A percentile compares a stretch with the other conserved stretches of the same genome.
Evolutionary conservation across 2,113 vertebrate species (phyloP).

Genomic region (Mixornis gularis): DNA sequence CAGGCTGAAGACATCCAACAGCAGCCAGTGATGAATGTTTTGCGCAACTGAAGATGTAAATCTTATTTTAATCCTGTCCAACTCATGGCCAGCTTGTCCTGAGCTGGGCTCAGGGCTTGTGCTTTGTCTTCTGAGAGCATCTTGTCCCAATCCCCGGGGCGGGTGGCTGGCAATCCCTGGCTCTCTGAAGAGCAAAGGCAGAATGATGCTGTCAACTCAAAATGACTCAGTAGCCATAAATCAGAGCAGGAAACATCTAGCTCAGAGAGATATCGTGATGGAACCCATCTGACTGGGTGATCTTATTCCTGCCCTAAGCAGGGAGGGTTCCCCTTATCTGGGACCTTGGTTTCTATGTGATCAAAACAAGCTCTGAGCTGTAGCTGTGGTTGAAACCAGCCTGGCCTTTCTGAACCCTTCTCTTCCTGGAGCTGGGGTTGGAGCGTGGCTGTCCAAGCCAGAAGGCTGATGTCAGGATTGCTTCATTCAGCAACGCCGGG

Average conservation of each 20-base stretch:
- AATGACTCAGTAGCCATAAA: not conserved
- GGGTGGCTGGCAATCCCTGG: not conserved
- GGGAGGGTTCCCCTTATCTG: not conserved
- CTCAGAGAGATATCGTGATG: not conserved
- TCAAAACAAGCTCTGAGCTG: not conserved
- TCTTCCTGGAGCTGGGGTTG: not conserved
- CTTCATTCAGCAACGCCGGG: not conserved
- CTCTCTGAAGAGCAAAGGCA: not conserved
- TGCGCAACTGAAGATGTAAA: not conserved
- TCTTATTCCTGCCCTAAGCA: not conserved
- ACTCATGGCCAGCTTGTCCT: not conserved
- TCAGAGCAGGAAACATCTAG: not conserved
- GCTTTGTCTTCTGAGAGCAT: not conserved
- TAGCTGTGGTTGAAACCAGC: not conserved
- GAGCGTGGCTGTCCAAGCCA: not conserved
- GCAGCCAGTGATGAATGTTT: conserved; percentile 15
- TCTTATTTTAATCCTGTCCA: conserved; percentile 15
- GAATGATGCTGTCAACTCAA: not conserved
- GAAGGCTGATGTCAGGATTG: conserved; percentile 20
- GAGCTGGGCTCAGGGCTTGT: not conserved
- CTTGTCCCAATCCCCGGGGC: rapidly evolving
- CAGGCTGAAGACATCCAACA: not conserved
- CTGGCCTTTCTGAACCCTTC: not conserved
- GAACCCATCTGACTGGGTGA: not conserved
- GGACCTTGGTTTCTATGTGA: not conserved